Percentiles rank a stretch among this genome's conserved stretches.
These are phyloP conservation scores for Galagoides demidoff DNA, from an alignment of 2,797 vertebrate genomes.

Conservation along the genomic window DNA sequence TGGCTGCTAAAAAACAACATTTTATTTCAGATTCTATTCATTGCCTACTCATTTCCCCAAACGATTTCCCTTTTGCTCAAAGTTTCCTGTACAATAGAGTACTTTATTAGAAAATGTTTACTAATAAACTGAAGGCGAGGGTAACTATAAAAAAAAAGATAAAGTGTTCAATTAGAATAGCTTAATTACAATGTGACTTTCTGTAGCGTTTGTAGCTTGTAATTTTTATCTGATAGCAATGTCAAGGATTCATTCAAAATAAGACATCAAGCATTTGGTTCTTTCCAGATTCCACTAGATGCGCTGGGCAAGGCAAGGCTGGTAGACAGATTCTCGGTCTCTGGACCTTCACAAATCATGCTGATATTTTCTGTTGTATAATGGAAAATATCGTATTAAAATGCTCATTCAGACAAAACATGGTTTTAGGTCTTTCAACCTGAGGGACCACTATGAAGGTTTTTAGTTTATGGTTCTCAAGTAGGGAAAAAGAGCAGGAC, in stretches of 20 bases:
- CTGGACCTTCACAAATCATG: not conserved
- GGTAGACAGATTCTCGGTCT: not conserved
- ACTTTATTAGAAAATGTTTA: conserved; percentile 64
- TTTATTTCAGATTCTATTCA: conserved; percentile 51
- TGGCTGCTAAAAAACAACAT: not conserved
- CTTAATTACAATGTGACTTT: conserved; percentile 70
- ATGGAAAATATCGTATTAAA: not conserved
- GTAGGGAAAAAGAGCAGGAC: not conserved
- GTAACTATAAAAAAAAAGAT: conserved; percentile 69
- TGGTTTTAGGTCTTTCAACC: not conserved
- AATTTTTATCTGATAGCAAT: conserved; percentile 57
- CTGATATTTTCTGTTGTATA: not conserved
- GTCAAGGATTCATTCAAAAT: conserved; percentile 28
- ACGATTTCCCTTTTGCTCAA: conserved; percentile 47
- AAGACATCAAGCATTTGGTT: not conserved
- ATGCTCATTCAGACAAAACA: not conserved
- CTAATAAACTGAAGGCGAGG: conserved; percentile 67
- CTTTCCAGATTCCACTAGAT: conserved; percentile 1
- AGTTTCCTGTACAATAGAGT: conserved; percentile 38
- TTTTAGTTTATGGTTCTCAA: not conserved
- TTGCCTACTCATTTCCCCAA: conserved; percentile 51
- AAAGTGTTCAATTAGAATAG: conserved; percentile 60
- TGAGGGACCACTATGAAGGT: not conserved
- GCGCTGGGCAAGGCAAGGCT: not conserved
- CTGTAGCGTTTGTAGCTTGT: conserved; percentile 31